Base-by-base conservation (phyloP, 2,888 invertebrate genomes). In the Poecilus cupreus region DNA sequence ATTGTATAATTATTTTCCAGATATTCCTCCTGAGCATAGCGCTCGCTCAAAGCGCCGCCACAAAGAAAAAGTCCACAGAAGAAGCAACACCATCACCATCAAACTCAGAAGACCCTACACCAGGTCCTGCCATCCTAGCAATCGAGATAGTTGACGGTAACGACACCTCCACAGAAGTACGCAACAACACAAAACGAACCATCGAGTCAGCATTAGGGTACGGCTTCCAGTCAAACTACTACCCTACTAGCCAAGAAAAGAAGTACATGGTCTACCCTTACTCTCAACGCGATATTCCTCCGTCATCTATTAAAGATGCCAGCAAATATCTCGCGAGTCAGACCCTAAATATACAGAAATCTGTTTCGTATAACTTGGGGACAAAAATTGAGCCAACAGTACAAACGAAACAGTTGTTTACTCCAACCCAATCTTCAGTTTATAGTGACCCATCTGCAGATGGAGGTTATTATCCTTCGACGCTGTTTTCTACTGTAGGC, bases 181-280 rank as follows among this genome's bases (percentile, higher is more conserved):
- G 85, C 1, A 87, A 87, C 79, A 92, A 91, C 87, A 91, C 90
- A 0, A 95, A 95, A 86, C 90, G 95, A 84, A 95, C 95, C 0
- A 93, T 95, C 11, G 94, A 95, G 83, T 92, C 92, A 0, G 93
- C 93, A 68, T 89, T 95, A 10, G 95, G 95, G 81, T 95, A 94
- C 86, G 94, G 94, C 5, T 92, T 91, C 83, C 90, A 90, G 84
- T 90, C 90, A 1, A 92, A 92, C 84, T 89, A 89, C 83, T 90
- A 91, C 6, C 91, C 91, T 57, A 88, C 89, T 84, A 87, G 81
- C 84, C 86, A 70, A 87, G 88, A 18, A 89, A 89, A 81, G 37
- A 74, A 77, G 82, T 86, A 88, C 13, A 89, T 89, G 82, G 86
- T 94, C 82, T 94, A 94, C 85, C 94, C 94, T 3, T 94, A 94